These are phyloP conservation scores for Eupsilia transversa DNA, from an alignment of 2,888 invertebrate species.

Conservation along the genomic window DNA sequence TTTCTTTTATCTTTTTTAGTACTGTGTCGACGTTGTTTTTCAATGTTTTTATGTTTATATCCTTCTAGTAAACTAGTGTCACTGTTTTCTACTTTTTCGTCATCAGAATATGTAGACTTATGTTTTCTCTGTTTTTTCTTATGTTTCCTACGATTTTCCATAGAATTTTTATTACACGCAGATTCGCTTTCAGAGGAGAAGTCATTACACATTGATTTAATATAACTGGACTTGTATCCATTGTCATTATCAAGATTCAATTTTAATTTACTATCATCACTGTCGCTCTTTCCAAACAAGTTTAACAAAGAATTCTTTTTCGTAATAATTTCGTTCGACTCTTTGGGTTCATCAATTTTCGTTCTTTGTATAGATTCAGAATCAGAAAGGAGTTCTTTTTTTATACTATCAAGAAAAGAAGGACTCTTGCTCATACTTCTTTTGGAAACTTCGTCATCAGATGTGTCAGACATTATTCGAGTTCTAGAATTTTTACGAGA, in stretches of 20 bases:
- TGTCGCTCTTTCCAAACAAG: constrained; percentile 87
- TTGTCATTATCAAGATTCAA: constrained; percentile 80
- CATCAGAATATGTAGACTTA: constrained; percentile 92
- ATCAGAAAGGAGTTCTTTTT: constrained; percentile 91
- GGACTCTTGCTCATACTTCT: constrained; percentile 87
- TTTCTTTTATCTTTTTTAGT: constrained; percentile 91
- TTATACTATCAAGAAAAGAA: constrained; percentile 83
- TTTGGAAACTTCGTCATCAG: constrained; percentile 92
- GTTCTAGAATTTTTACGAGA: constrained; percentile 93
- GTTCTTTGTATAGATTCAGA: constrained; percentile 76
- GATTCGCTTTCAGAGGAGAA: constrained; percentile 89
- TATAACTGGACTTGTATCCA: constrained; percentile 79
- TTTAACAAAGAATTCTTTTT: constrained; percentile 84
- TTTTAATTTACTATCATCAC: constrained; percentile 86
- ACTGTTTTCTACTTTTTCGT: constrained; percentile 86
- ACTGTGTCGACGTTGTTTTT: constrained; percentile 89
- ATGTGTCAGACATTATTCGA: constrained; percentile 94
- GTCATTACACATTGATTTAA: constrained; percentile 81
- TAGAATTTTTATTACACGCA: constrained; percentile 81
- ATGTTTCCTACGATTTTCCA: constrained; percentile 93
- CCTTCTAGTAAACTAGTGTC: constrained; percentile 73
- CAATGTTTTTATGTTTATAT: constrained; percentile 84
- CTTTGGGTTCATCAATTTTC: constrained; percentile 75
- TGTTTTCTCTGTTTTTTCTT: constrained; percentile 96
- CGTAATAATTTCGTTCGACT: constrained; percentile 76